Conservation (phyloP, 2,888 invertebrate species). For the Lithodes maja region DNA sequence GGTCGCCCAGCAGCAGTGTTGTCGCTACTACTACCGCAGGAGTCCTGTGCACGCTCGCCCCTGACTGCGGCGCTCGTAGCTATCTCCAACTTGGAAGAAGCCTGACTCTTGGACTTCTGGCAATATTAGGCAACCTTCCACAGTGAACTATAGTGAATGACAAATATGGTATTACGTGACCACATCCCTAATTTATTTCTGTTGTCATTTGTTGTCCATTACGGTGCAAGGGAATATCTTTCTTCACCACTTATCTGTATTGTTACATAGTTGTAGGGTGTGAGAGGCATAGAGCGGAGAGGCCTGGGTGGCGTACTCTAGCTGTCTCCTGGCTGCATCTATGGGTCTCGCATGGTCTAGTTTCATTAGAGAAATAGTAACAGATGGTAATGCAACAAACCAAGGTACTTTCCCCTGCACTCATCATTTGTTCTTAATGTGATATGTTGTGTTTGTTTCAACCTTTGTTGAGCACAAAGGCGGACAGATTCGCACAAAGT, state of each 20-base stretch:
- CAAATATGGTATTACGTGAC: constrained; percentile 54
- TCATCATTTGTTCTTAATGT: constrained; percentile 63
- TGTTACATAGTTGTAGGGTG: constrained; percentile 64
- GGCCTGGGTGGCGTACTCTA: constrained; percentile 41
- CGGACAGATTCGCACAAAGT: constrained; percentile 63
- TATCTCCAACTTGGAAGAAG: constrained; percentile 44
- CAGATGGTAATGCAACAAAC: constrained; percentile 57
- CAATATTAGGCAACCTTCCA: constrained; percentile 60
- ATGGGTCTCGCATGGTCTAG: constrained; percentile 65
- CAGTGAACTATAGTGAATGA: constrained; percentile 58
- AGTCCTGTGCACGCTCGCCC: constrained; percentile 29
- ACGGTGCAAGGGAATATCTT: constrained; percentile 66
- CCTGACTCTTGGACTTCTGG: constrained; percentile 61
- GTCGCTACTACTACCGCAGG: constrained; percentile 38
- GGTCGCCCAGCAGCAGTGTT: constrained; percentile 58
- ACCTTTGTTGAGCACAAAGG: constrained; percentile 62
- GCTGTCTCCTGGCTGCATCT: constrained; percentile 63
- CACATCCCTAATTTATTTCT: constrained; percentile 65
- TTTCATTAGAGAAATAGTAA: constrained; percentile 59
- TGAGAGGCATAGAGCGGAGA: constrained; percentile 51
- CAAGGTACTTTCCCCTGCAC: constrained; percentile 61
- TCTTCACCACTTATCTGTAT: constrained; percentile 61
- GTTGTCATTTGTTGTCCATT: constrained; percentile 65
- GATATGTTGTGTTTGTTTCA: constrained; percentile 50
- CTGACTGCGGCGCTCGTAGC: constrained; percentile 41